Conservation (phyloP, 2,797 vertebrate species). For the Danio choprae region DNA sequence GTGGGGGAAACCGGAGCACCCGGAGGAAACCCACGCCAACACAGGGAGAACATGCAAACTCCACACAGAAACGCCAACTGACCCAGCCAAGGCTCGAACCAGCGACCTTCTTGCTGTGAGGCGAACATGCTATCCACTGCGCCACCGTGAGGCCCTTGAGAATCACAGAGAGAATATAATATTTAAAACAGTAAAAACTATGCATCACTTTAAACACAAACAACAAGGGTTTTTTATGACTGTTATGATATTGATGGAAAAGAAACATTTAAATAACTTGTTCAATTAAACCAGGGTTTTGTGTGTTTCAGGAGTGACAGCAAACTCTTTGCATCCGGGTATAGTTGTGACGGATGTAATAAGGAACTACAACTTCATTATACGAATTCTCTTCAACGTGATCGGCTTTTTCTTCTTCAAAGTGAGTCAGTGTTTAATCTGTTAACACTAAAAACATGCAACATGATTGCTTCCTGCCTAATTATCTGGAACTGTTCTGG, state of each 20-base stretch:
- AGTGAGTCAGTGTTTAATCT: constrained; percentile 72
- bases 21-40: too few species aligned
- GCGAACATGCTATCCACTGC: too few species aligned
- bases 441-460: neutral
- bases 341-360: constrained; percentile 81
- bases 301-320: constrained; percentile 79
- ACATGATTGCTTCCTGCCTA: neutral
- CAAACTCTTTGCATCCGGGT: constrained; percentile 84
- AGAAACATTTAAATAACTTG: neutral
- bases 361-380: constrained; percentile 67
- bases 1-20: too few species aligned
- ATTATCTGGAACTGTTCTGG: neutral
- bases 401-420: constrained; percentile 84
- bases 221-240: neutral
- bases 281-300: neutral
- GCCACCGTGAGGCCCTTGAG: too few species aligned
- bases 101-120: too few species aligned
- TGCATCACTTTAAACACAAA: neutral
- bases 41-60: too few species aligned
- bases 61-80: too few species aligned
- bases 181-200: too few species aligned
- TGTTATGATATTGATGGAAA: neutral
- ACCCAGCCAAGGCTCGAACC: too few species aligned
- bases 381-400: constrained; percentile 71
- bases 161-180: too few species aligned